Percentiles rank a stretch among this genome's conserved stretches.
Conservation (phyloP, 2,888 invertebrate genomes). For the Ectropis crepuscularia region DNA sequence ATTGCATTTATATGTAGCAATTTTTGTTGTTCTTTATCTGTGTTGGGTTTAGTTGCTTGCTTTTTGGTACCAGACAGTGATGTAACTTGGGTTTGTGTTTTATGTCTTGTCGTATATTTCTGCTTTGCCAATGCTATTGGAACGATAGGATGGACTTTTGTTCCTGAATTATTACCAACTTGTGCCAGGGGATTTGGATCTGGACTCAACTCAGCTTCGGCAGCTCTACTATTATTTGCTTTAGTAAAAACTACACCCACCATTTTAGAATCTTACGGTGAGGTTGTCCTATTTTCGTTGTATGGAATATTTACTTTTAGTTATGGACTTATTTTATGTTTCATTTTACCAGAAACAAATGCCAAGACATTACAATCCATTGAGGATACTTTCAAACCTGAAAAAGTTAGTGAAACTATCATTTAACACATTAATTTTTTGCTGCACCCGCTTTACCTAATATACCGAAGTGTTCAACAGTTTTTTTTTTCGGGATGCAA, state of each 20-base stretch:
- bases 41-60: conserved; percentile 7
- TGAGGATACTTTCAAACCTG: conserved; percentile 56
- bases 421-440: too few species aligned
- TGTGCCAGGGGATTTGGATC: conserved; percentile 52
- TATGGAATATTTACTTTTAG: conserved; percentile 11
- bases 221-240: conserved; percentile 14
- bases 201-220: conserved; percentile 32
- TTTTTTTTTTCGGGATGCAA: too few species aligned
- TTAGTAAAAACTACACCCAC: conserved; percentile 18
- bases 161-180: conserved; percentile 51
- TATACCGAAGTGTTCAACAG: too few species aligned
- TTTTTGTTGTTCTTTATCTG: conserved; percentile 4
- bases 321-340: conserved; percentile 35
- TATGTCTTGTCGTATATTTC: conserved; percentile 16
- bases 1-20: neutral
- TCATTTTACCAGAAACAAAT: conserved; percentile 52
- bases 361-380: conserved; percentile 84
- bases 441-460: too few species aligned
- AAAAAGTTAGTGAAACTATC: conserved; percentile 1
- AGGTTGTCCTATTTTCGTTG: conserved; percentile 8
- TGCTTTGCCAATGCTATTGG: conserved; percentile 41
- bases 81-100: conserved; percentile 20
- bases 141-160: conserved; percentile 50
- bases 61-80: too few species aligned
- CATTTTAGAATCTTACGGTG: conserved; percentile 19